A percentile compares a stretch with the other conserved stretches of the same genome.
Conservation (phyloP, 2,797 vertebrate species). For the Morelia viridis region DNA sequence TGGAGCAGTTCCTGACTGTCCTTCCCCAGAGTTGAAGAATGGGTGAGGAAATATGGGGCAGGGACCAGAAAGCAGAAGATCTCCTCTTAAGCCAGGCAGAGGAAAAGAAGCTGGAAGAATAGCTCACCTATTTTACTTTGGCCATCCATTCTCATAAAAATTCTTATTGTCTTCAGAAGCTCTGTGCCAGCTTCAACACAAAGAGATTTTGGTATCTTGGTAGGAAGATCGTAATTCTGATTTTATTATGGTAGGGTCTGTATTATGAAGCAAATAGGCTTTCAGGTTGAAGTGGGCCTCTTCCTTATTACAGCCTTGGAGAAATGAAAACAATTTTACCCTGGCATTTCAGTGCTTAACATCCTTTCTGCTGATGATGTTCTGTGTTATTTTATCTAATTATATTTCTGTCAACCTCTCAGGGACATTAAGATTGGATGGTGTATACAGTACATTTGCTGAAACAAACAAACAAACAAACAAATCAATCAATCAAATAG, state of each 20-base stretch:
- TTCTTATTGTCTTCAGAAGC: not conserved
- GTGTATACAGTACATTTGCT: not conserved
- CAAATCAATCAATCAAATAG: not conserved
- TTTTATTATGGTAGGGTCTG: not conserved
- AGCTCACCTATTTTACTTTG: no score
- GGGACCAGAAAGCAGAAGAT: not conserved
- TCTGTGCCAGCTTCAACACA: not conserved
- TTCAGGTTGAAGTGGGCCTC: not conserved
- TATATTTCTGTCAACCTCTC: not conserved
- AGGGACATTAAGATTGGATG: not conserved
- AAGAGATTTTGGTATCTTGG: not conserved
- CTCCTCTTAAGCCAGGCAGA: not conserved
- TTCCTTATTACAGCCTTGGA: not conserved
- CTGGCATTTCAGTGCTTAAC: not conserved
- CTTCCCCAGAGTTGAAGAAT: not conserved
- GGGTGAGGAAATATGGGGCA: not conserved
- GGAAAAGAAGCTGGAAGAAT: not conserved
- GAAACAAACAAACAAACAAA: not conserved
- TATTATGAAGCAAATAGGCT: not conserved
- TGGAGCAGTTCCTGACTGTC: not conserved
- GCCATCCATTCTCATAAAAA: not conserved
- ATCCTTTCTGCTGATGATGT: not conserved
- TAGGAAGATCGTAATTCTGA: not conserved
- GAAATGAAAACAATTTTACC: not conserved
- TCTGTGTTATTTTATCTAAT: not conserved